phyloP scores from a whole-genome alignment of 2,113 vertebrate species.

The Craseonycteris thonglongyai region DNA sequence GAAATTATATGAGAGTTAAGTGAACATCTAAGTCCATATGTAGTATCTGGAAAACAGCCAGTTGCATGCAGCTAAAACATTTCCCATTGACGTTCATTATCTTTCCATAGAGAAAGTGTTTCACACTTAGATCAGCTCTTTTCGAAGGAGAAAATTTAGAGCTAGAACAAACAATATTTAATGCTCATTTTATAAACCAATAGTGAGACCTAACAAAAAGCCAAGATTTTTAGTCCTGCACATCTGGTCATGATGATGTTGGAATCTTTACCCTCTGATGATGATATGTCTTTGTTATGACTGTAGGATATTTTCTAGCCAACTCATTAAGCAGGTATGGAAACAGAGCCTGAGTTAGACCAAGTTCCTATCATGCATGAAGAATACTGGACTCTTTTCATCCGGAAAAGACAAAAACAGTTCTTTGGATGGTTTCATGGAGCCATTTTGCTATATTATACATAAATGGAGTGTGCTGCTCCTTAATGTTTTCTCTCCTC shows the following conservation, averaged over 20 bases:
- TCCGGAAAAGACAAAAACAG: constrained; percentile 44
- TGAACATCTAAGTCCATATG: constrained; percentile 27
- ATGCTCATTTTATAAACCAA: constrained; percentile 34
- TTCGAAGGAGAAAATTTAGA: constrained; percentile 57
- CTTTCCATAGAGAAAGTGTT: constrained; percentile 25
- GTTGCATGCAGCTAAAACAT: constrained; percentile 4
- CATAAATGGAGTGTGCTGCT: neutral
- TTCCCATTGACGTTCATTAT: constrained; percentile 37
- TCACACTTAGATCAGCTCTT: constrained; percentile 55
- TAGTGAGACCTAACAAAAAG: constrained; percentile 22
- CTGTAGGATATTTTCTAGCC: constrained; percentile 47
- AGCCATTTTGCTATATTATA: neutral
- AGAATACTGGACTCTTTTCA: neutral
- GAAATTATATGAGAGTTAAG: neutral
- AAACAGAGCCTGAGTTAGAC: constrained; percentile 8
- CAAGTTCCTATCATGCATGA: neutral
- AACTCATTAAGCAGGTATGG: constrained; percentile 47
- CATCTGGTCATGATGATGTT: constrained; percentile 54
- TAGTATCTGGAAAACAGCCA: neutral
- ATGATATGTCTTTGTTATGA: constrained; percentile 14
- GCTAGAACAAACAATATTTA: constrained; percentile 56
- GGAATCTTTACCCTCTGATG: constrained; percentile 3
- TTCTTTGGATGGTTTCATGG: constrained; percentile 28
- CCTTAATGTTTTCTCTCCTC: fast-evolving
- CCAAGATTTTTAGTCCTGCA: constrained; percentile 29